Evolutionary conservation across 2,888 invertebrate genomes (phyloP), one percentile per base, ranked within the genome.

Genomic region (Patella depressa): DNA sequence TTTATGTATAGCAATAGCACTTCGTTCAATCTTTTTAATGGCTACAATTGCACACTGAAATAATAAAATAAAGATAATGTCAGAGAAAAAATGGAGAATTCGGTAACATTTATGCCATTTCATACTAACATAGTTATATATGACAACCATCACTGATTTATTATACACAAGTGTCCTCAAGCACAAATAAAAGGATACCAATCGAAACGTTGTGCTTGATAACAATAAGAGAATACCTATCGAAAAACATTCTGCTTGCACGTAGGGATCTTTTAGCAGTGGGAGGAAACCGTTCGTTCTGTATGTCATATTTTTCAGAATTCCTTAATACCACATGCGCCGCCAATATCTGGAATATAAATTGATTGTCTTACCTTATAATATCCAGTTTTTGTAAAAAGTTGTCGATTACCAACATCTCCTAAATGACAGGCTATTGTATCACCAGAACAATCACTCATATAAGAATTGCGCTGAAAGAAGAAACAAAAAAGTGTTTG

Each of bases 361-460:
- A 9, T 45, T 34, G 4, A n/a, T 17, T 15, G 17, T 59, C 94
- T 94, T 82, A 97, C 96, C 93, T 96, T 97, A 93, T 97, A 98
- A 89, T 95, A 94, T 45, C 96, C 98, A 2, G 97, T 96, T 1
- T 96, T 96, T 11, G 97, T 95, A 91, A 96, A 98, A 29, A 96
- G 93, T 92, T 97, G 97, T n/a, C 95, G 94, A 88, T 96, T 96
- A 71, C 86, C 87, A 45, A 88, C 84, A 77, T 90, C 88, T 81
- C 88, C 88, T 14, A 89, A 84, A 73, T 89, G 89, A 45, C 57
- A 71, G 15, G 89, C 88, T n/a, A 90, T 87, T 9, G 90, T 89
- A 76, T 90, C 90, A 0, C 85, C 84, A 5, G 89, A 89, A 65
- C 65, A 65, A 19, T 65, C 65, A 24, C 65, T 65, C 5, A 65